Base-by-base conservation (phyloP, 2,888 invertebrate species). In the Galerucella nymphaeae region DNA sequence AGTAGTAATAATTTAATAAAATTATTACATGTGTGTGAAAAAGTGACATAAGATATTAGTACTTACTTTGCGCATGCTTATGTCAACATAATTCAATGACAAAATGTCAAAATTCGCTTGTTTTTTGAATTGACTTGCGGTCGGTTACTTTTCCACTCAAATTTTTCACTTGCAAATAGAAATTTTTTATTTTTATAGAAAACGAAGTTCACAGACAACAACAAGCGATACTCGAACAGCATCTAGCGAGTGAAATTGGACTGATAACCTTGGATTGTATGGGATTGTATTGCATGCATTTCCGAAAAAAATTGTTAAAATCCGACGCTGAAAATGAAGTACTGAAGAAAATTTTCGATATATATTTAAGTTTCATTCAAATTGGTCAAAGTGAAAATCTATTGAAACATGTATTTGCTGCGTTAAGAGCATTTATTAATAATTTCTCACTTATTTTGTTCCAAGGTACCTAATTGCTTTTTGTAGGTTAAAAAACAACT, bases 351-450 rank as follows among this genome's bases (percentile, higher is more conserved):
- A 90, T 97, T 23, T 94, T 97, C 63, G 93, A 93, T 75, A 93
- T 98, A 50, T 96, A 96, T 84, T 86, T 98, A 67, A 91, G 93
- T n/a, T 93, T 97, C 80, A 89, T 98, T 67, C 94, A 95, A 86
- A 90, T 94, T 57, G 95, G 96, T 2, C 98, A 98, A 84, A 97
- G 97, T 61, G 98, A 98, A 85, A 92, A 91, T 3, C 88, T 98
- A 61, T 93, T 96, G 79, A 93, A 94, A 80, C 98, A 98, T 83
- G 92, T 97, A 20, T 97, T 98, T 85, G 97, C 97, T 2, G 94
- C 96, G 0, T 87, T 98, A 64, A 90, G 98, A 77, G 94, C 96
- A 0, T 98, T 97, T 83, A 94, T 98, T 71, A 97, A 96, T 85
- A 94, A 96, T 86, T 96, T 95, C 84, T 94, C 96, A 0, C 89